Evolutionary conservation across 2,797 vertebrate species (phyloP).

Genomic region (Characodon lateralis): DNA sequence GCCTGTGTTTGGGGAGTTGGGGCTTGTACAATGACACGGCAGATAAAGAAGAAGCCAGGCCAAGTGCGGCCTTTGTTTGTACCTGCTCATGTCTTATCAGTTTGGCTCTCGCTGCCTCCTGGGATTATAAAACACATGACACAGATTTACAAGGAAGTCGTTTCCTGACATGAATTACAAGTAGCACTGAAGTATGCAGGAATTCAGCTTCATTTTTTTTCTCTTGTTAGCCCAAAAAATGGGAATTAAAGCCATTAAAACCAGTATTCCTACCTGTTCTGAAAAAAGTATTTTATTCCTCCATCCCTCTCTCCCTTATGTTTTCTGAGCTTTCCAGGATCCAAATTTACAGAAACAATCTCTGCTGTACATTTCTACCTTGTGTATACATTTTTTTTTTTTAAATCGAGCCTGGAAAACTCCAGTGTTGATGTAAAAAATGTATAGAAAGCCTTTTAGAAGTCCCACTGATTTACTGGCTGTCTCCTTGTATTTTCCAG

Average conservation of each 20-base stretch:
- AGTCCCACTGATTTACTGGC: not conserved
- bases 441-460: not conserved
- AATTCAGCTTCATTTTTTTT: constrained; percentile 14
- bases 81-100: constrained; percentile 73
- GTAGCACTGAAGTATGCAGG: constrained; percentile 19
- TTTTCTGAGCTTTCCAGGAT: not conserved
- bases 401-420: not conserved
- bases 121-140: constrained; percentile 66
- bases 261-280: not conserved
- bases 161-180: constrained; percentile 51
- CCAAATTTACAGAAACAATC: too few relatives aligned
- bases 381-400: too few relatives aligned
- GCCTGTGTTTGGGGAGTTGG: constrained; percentile 51
- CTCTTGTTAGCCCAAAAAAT: not conserved
- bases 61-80: constrained; percentile 66
- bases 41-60: constrained; percentile 61
- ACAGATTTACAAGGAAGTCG: constrained; percentile 34
- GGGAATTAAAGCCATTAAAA: not conserved
- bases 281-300: not conserved
- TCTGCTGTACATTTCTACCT: too few relatives aligned
- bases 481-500: constrained; percentile 66
- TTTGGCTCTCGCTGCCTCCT: constrained; percentile 57
- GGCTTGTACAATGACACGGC: constrained; percentile 64
- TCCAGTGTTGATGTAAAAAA: constrained; percentile 1
- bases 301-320: not conserved